These are phyloP conservation scores for Lycia hirtaria DNA, from an alignment of 2,888 invertebrate species.

Conservation along the genomic window DNA sequence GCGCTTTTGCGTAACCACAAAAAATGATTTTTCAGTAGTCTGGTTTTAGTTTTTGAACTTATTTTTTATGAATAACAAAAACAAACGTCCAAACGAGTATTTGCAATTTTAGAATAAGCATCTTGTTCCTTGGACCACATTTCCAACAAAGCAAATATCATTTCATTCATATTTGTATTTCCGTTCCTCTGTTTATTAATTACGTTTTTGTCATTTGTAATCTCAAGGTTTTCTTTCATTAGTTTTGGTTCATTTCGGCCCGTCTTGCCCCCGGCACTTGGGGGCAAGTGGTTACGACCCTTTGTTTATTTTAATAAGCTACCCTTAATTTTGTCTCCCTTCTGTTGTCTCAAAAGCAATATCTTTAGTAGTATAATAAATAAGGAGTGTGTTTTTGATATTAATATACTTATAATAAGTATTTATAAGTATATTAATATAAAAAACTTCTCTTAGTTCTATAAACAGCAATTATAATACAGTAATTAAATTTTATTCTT, in stretches of 20 bases:
- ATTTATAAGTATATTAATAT: neutral
- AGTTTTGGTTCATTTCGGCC: constrained; percentile 27
- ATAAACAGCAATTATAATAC: too few species aligned
- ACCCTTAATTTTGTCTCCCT: constrained; percentile 17
- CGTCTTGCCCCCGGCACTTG: constrained; percentile 6
- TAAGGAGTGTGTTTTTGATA: constrained; percentile 11
- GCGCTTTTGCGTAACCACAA: too few species aligned
- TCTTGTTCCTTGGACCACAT: constrained; percentile 39
- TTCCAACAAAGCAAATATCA: constrained; percentile 61
- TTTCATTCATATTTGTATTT: constrained; percentile 59
- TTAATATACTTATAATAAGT: neutral
- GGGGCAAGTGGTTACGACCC: constrained; percentile 16
- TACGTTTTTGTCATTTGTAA: constrained; percentile 47
- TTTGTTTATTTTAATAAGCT: constrained; percentile 25
- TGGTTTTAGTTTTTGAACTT: too few species aligned
- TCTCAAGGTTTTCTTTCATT: constrained; percentile 37
- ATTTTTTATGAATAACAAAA: too few species aligned
- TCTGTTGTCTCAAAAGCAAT: constrained; percentile 20
- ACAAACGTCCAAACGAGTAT: neutral
- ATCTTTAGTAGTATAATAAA: constrained; percentile 14
- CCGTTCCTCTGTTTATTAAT: constrained; percentile 55
- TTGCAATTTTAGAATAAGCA: neutral
- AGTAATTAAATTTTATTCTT: too few species aligned
- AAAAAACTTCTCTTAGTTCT: too few species aligned
- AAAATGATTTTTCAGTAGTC: neutral